Conservation (phyloP, 2,888 invertebrate genomes). For the Parnassius apollo region DNA sequence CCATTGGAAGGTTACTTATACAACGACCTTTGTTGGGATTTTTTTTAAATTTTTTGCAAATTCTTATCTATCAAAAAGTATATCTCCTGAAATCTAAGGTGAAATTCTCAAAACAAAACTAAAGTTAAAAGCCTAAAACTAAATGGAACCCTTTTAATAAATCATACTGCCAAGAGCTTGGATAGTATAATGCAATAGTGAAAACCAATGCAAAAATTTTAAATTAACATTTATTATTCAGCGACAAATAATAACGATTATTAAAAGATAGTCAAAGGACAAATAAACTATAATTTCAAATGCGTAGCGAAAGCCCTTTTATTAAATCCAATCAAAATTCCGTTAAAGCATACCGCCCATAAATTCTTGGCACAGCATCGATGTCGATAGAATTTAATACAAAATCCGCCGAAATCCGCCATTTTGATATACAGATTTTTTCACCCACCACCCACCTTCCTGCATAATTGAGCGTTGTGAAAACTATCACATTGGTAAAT, state of each 20-base stretch:
- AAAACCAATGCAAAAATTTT: conserved; percentile 16
- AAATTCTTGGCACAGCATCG: conserved; percentile 60
- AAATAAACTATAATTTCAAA: conserved; percentile 34
- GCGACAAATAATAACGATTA: conserved; percentile 19
- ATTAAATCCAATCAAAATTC: conserved; percentile 52
- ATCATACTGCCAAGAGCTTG: conserved; percentile 8
- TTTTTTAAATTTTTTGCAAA: no score
- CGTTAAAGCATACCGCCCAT: conserved; percentile 48
- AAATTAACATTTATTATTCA: background rate
- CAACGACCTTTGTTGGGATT: no score
- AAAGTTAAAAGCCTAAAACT: no score
- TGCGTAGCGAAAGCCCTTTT: conserved; percentile 34
- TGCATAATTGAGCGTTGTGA: conserved; percentile 78
- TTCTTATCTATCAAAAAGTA: no score
- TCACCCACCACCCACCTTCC: conserved; percentile 55
- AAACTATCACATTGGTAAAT: conserved; percentile 79
- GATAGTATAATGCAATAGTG: conserved; percentile 32
- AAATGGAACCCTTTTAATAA: conserved; percentile 7
- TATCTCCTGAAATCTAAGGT: no score
- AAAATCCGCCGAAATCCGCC: conserved; percentile 65
- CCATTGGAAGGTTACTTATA: no score
- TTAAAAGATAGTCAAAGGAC: conserved; percentile 22
- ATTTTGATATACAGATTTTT: conserved; percentile 75
- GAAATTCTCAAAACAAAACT: no score
- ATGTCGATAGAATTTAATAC: conserved; percentile 75